Evolutionary conservation across 2,113 vertebrate genomes (phyloP).

Genomic region (Setophaga petechia): DNA sequence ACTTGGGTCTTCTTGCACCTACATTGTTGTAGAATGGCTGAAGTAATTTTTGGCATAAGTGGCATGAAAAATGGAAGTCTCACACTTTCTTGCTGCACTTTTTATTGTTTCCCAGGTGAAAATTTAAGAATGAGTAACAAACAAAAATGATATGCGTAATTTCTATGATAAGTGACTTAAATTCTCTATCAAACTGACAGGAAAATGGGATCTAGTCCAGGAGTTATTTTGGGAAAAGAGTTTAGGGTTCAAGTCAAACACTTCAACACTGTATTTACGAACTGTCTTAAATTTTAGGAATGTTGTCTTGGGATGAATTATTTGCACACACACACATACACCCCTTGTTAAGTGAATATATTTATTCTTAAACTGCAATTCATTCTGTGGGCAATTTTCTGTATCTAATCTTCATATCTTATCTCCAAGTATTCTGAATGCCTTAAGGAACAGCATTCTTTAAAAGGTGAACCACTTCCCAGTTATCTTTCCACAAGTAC

Average conservation of each 20-base stretch:
- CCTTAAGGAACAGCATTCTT: not conserved
- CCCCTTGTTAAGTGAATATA: not conserved
- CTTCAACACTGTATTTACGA: not conserved
- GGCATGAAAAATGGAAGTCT: slow-evolving; percentile 82
- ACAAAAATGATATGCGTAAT: not conserved
- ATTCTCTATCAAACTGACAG: not conserved
- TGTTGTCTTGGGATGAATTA: not conserved
- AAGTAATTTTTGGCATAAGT: slow-evolving; percentile 74
- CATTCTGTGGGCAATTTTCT: not conserved
- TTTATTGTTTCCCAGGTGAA: not conserved
- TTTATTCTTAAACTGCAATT: not conserved
- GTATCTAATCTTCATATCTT: not conserved
- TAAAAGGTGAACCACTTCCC: not conserved
- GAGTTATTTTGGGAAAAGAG: not conserved
- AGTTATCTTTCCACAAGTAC: not conserved
- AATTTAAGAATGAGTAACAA: slow-evolving; percentile 14
- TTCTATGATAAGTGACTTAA: not conserved
- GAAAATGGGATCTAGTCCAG: not conserved
- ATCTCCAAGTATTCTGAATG: not conserved
- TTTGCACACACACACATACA: not conserved
- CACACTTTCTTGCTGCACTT: slow-evolving; percentile 22
- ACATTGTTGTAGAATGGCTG: slow-evolving; percentile 41
- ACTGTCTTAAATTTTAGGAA: not conserved
- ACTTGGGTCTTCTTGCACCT: slow-evolving; percentile 73
- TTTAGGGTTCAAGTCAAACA: not conserved